Conservation (phyloP, 2,113 vertebrate genomes). For the Rhinogobius similis region DNA sequence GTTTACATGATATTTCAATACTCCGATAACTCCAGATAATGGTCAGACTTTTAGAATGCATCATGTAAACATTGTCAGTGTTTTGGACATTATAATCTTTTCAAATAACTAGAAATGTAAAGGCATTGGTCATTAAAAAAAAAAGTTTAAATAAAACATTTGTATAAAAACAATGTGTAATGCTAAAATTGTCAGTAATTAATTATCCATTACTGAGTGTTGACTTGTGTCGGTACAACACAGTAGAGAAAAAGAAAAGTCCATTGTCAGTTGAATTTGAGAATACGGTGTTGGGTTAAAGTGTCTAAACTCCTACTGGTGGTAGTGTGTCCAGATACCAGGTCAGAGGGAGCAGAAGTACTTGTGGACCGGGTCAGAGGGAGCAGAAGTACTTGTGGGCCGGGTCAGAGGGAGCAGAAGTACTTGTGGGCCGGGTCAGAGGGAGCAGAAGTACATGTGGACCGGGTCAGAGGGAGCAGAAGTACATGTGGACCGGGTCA, state of each 20-base stretch:
- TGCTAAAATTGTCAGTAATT: background rate
- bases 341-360: no score
- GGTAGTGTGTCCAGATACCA: no score
- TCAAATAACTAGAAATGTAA: background rate
- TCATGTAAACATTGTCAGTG: background rate
- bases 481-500: background rate
- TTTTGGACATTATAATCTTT: background rate
- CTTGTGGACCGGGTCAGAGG: no score
- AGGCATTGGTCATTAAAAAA: background rate
- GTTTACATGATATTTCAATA: no score
- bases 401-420: background rate
- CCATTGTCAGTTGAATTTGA: background rate
- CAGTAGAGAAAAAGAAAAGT: background rate
- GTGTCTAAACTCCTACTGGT: no score
- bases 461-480: background rate
- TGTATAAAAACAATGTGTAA: background rate
- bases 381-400: no score
- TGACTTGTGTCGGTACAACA: background rate
- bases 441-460: no score
- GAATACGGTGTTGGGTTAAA: background rate
- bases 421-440: no score
- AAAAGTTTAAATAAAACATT: background rate
- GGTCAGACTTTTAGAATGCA: no score
- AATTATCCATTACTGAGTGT: background rate
- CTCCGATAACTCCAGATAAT: no score